These are phyloP conservation scores for Microcebus tavaratra DNA, from an alignment of 2,113 vertebrate genomes.

Conservation along the genomic window DNA sequence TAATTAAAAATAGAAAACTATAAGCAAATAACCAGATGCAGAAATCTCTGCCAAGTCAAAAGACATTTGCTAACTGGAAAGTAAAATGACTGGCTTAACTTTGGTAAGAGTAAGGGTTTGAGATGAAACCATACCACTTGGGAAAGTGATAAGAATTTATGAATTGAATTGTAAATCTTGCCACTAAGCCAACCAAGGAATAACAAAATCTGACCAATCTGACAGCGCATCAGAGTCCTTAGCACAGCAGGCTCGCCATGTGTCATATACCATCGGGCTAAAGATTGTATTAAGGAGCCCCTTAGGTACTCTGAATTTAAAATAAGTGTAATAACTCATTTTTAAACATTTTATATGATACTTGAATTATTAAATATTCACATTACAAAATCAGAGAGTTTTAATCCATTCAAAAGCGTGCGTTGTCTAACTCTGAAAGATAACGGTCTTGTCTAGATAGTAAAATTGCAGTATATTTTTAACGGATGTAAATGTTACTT, in stretches of 20 bases:
- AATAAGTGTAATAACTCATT: slow-evolving; percentile 68
- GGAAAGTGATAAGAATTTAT: slow-evolving; percentile 45
- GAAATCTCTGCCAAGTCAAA: not conserved
- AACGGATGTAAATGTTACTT: slow-evolving; percentile 82
- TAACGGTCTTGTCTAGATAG: slow-evolving; percentile 79
- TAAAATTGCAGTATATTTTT: slow-evolving; percentile 82
- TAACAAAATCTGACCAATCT: slow-evolving; percentile 62
- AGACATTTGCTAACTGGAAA: slow-evolving; percentile 42
- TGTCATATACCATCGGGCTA: not conserved
- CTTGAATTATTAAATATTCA: slow-evolving; percentile 68
- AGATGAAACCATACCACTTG: not conserved
- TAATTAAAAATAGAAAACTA: too few species aligned
- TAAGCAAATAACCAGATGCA: not conserved
- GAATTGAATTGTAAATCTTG: slow-evolving; percentile 66
- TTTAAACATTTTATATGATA: slow-evolving; percentile 71
- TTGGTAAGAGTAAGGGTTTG: not conserved
- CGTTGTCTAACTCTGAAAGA: slow-evolving; percentile 75
- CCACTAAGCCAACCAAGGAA: slow-evolving; percentile 61
- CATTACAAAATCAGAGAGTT: slow-evolving; percentile 67
- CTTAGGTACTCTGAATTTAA: slow-evolving; percentile 71
- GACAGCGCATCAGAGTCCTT: slow-evolving; percentile 30
- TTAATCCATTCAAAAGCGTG: slow-evolving; percentile 61
- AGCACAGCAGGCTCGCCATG: not conserved
- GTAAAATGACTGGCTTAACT: slow-evolving; percentile 1
- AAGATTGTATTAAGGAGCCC: slow-evolving; percentile 36